Evolutionary conservation across 2,113 vertebrate species (phyloP).

Genomic region (Varanus komodoensis): DNA sequence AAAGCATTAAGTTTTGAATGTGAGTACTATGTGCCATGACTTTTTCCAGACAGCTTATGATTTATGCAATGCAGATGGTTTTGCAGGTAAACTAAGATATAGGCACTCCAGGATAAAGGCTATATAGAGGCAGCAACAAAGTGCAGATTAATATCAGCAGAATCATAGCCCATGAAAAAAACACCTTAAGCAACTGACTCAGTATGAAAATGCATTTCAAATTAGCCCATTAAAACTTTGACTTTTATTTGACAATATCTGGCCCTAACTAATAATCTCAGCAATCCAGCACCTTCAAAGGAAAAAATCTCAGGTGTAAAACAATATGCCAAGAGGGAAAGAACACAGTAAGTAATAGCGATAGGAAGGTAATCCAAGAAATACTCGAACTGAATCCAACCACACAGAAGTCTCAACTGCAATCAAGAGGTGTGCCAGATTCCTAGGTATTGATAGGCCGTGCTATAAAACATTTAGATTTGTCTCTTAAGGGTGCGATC

Average conservation of each 20-base stretch:
- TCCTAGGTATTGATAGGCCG: conserved; percentile 46
- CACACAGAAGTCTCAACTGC: background rate
- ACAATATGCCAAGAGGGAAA: background rate
- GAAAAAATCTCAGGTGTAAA: background rate
- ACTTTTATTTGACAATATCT: background rate
- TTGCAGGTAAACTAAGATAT: background rate
- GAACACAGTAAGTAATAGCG: fast-evolving
- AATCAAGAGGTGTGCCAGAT: background rate
- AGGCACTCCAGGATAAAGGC: background rate
- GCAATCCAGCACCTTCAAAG: background rate
- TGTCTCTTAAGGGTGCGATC: conserved; percentile 6
- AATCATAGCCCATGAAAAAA: background rate
- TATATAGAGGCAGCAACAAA: background rate
- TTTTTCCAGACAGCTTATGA: background rate
- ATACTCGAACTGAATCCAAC: background rate
- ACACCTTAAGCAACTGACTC: background rate
- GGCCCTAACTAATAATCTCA: fast-evolving
- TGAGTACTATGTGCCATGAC: background rate
- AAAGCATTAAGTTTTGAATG: background rate
- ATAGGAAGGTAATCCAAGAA: background rate
- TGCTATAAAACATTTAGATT: conserved; percentile 29
- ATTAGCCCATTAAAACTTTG: background rate
- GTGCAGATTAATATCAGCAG: background rate
- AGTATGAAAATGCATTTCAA: background rate
- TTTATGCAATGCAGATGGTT: background rate